phyloP scores from a whole-genome alignment of 2,113 vertebrate genomes.

The Morone saxatilis region DNA sequence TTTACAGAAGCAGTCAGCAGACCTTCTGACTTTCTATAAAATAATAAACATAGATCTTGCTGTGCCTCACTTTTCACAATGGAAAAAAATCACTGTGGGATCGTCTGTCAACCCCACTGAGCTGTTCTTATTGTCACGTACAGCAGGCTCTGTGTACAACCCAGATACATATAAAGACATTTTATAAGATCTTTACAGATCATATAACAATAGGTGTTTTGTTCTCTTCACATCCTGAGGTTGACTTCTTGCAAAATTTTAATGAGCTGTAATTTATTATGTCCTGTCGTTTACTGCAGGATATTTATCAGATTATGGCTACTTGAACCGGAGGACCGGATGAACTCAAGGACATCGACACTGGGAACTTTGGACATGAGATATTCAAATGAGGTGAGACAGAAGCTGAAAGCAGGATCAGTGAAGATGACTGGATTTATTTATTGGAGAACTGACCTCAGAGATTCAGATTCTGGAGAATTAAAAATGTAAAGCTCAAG shows the following conservation, averaged over 20 bases:
- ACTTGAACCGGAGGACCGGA: not conserved
- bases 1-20: constrained; percentile 16
- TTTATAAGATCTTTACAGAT: not conserved
- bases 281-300: constrained; percentile 9
- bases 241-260: not conserved
- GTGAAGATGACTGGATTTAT: not conserved
- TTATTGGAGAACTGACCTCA: not conserved
- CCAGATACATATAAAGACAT: not conserved
- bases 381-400: not conserved
- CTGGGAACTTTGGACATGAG: constrained; percentile 29
- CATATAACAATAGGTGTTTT: not conserved
- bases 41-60: not conserved
- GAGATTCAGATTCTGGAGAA: not conserved
- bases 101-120: not conserved
- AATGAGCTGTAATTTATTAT: not conserved
- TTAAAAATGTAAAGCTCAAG: not conserved
- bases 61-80: not conserved
- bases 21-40: constrained; percentile 1
- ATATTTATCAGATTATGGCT: not conserved
- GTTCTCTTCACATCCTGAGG: not conserved
- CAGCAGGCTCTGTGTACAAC: not conserved
- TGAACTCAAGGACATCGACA: not conserved
- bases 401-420: not conserved
- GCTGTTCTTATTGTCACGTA: not conserved
- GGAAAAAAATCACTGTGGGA: not conserved